Base-by-base conservation (phyloP, 92 coral and sea anemone species). In the Diadumene lineata region DNA sequence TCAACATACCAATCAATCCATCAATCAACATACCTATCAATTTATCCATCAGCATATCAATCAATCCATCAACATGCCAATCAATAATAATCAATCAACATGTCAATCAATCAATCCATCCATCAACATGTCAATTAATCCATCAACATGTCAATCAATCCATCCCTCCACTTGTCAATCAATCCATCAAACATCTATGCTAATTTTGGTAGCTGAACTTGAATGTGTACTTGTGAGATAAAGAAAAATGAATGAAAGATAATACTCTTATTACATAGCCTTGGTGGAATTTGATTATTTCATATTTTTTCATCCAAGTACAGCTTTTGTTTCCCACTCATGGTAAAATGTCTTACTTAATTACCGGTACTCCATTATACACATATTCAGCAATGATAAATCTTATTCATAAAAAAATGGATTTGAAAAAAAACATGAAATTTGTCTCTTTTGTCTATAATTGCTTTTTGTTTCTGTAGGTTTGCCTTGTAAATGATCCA, bases 401-500 rank as follows among this genome's bases (percentile, higher is more conserved):
- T n/a, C n/a, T n/a, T n/a, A n/a, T n/a, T n/a, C n/a, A n/a, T n/a
- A n/a, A n/a, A n/a, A n/a, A n/a, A n/a, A n/a, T n/a, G n/a, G n/a
- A n/a, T n/a, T n/a, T n/a, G n/a, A 4, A 10, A 15, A 2, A 34
- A 3, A 29, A 24, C 24, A 0, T 64, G 15, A 27, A 31, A 11
- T 48, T 7, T 25, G 2, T 66, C 25, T 27, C 43, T 0, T 60
- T n/a, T n/a, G n/a, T n/a, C n/a, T n/a, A n/a, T n/a, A n/a, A n/a
- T n/a, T n/a, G n/a, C n/a, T n/a, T n/a, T n/a, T n/a, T n/a, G n/a
- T n/a, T n/a, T n/a, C n/a, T 38, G 13, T 13, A 94, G 94, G 81
- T 94, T 25, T 94, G 98, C 65, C 57, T 94, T 31, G 98, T 94
- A 46, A 88, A 94, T 77, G 98, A 94, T 44, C 97, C 98, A 29